Base-by-base conservation (phyloP, 2,888 invertebrate species). In the Exocentrus adspersus region DNA sequence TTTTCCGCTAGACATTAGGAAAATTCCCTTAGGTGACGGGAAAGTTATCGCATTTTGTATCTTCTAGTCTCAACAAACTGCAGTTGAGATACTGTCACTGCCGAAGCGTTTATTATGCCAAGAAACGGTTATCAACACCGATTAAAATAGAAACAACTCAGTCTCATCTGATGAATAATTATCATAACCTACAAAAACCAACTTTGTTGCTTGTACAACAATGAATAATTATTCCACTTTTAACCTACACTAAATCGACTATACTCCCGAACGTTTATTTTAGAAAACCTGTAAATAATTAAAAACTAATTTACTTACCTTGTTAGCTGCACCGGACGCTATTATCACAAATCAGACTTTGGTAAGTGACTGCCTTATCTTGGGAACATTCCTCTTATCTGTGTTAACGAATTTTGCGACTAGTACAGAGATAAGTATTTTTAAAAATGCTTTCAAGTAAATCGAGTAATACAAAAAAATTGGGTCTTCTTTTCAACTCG, bases 371-470 rank as follows among this genome's bases (percentile, higher is more conserved):
- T 42, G 21, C 19, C 37, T 43, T 54, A 54, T 54, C 54, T n/a
- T 54, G 24, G 17, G 17, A n/a, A 54, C 43, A 54, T 54, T 43
- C 16, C 28, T 30, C 54, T 54, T 54, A 54, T 54, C 54, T 54
- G 24, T 7, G 32, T 12, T 6, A 41, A 41, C 53, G 20, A 42
- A 53, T 41, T 53, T 42, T 53, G 53, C 41, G 20, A 48, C 48
- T n/a, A 51, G n/a, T 16, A 7, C 3, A 2, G n/a, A 16, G 12
- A 50, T 50, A 30, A 28, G 6, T 9, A 19, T 32, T 37, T 12
- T 2, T 16, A n/a, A 19, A 52, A 19, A 19, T 19, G 17, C 16
- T n/a, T n/a, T n/a, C n/a, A n/a, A n/a, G n/a, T n/a, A n/a, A n/a
- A n/a, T n/a, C n/a, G n/a, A n/a, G n/a, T n/a, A n/a, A n/a, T n/a